Percentiles rank a stretch among this genome's conserved stretches.
These are phyloP conservation scores for Ctenopoma multispine DNA, from an alignment of 2,797 vertebrate genomes.

Conservation along the genomic window DNA sequence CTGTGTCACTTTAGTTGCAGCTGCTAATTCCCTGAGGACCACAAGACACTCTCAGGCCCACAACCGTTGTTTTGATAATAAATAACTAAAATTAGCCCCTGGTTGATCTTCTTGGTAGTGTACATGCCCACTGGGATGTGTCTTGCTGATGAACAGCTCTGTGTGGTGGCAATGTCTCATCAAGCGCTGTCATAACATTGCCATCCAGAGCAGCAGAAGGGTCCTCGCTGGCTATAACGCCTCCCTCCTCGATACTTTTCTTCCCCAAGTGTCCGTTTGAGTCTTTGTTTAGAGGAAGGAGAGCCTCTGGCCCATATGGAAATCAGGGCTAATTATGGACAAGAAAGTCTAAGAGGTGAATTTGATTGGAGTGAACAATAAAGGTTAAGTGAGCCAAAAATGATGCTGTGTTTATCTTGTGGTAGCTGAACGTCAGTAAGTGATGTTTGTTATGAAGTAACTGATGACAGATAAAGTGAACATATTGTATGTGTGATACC, in stretches of 20 bases:
- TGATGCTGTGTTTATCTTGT: slow-evolving; percentile 23
- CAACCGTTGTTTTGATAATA: slow-evolving; percentile 63
- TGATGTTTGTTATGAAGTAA: slow-evolving; percentile 12
- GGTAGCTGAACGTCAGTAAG: neutral
- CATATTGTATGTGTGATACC: neutral
- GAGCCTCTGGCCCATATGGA: slow-evolving; percentile 46
- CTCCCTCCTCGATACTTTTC: slow-evolving; percentile 42
- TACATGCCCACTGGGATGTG: slow-evolving; percentile 57
- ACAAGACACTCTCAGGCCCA: slow-evolving; percentile 32
- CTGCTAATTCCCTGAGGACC: slow-evolving; percentile 49
- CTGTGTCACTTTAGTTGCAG: slow-evolving; percentile 52
- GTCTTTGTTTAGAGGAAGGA: slow-evolving; percentile 32
- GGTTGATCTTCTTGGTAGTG: slow-evolving; percentile 59
- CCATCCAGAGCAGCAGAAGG: slow-evolving; percentile 44
- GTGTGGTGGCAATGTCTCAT: slow-evolving; percentile 61
- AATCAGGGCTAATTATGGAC: slow-evolving; percentile 64
- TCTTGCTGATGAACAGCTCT: slow-evolving; percentile 53
- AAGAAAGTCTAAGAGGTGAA: slow-evolving; percentile 36
- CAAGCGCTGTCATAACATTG: slow-evolving; percentile 67
- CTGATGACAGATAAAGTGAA: neutral
- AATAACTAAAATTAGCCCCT: slow-evolving; percentile 70
- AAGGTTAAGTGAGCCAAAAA: slow-evolving; percentile 64
- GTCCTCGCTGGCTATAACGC: slow-evolving; percentile 40
- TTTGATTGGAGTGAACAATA: slow-evolving; percentile 45
- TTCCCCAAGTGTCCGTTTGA: slow-evolving; percentile 40